Base-by-base conservation (phyloP, 2,888 invertebrate species). In the Troides helena region DNA sequence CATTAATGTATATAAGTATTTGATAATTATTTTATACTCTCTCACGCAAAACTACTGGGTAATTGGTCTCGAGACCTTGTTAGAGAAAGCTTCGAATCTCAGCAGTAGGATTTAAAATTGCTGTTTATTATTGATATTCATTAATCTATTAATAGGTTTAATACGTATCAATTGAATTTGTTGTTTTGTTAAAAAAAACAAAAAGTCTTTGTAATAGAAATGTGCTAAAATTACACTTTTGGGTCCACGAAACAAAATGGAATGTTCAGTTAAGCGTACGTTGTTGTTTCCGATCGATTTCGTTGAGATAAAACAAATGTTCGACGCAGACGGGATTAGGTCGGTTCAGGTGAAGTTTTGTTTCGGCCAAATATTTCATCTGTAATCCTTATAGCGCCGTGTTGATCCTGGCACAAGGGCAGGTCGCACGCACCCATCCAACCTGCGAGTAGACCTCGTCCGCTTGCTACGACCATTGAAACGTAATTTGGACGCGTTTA, bases 221-320 rank as follows among this genome's bases (percentile, higher is more conserved):
- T 50, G 5, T 50, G 17, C 5, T 5, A 50, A 50, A 50, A 50
- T 17, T 50, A 17, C 50, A 50, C 21, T 18, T 50, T 50, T 50
- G 4, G 14, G 10, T 50, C 2, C 50, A 50, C 14, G 50, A 18
- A 50, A 50, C 50, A 50, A 17, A 53, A 67, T 5, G 8, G 17
- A 67, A 67, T 56, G 39, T 21, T 56, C 10, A 53, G 18, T 56
- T 56, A 60, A 36, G 10, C 36, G 36, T 53, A 23, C 53, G 61
- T 67, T 62, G 43, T 43, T 62, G 17, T 39, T 46, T 62, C 43
- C 43, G 63, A 50, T 68, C 46, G 63, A 64, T 68, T 59, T 64
- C n/a, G 59, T 63, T 60, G 53, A 60, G 59, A 63, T 68, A 39
- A 63, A 68, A 64, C 68, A 68, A 68, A 68, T 60, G 36, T 68